A percentile compares a stretch with the other conserved stretches of the same genome.
Conservation (phyloP, 2,888 invertebrate species). For the Anthrax anthrax region DNA sequence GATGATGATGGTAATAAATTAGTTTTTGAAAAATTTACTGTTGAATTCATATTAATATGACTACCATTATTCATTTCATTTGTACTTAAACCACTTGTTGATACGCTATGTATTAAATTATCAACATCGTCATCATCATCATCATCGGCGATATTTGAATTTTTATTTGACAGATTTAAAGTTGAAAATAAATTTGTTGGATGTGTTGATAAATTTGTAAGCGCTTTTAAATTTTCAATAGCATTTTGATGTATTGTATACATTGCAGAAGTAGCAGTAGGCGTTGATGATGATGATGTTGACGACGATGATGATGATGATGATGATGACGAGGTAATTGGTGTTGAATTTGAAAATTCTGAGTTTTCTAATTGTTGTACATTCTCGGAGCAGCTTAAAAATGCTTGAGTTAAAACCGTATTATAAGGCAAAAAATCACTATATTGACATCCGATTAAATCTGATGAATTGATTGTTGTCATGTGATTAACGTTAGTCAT, state of each 20-base stretch:
- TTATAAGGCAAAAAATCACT: conserved; percentile 16
- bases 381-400: conserved; percentile 16
- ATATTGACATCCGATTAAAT: conserved; percentile 15
- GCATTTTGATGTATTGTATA: conserved; percentile 26
- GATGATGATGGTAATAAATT: neutral
- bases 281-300: conserved; percentile 5
- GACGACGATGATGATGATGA: too few species aligned
- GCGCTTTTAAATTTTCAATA: conserved; percentile 39
- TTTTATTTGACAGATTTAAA: conserved; percentile 27
- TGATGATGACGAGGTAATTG: too few species aligned
- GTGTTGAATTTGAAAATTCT: too few species aligned
- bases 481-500: conserved; percentile 7
- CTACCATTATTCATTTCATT: neutral
- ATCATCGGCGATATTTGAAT: too few species aligned
- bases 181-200: conserved; percentile 39
- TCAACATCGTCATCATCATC: conserved; percentile 13
- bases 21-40: neutral
- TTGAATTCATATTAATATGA: neutral
- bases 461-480: conserved; percentile 9
- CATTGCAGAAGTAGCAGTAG: conserved; percentile 1
- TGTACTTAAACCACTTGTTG: conserved; percentile 1
- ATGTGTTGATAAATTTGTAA: conserved; percentile 36
- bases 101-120: conserved; percentile 14
- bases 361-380: neutral
- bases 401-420: conserved; percentile 15